Conservation (phyloP, 2,113 vertebrate genomes). For the Cisticola juncidis region DNA sequence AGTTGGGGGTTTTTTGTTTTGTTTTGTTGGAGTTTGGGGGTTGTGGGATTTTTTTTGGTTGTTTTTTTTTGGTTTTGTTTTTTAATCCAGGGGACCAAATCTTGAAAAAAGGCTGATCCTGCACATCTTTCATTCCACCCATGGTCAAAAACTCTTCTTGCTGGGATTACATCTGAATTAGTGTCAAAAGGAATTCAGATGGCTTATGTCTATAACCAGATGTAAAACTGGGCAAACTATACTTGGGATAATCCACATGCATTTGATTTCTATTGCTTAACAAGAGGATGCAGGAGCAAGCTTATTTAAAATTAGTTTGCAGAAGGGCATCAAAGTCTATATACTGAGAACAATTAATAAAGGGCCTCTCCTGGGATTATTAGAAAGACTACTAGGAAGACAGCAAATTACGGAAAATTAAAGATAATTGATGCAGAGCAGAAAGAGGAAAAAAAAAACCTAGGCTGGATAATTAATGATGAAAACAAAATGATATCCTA, state of each 20-base stretch:
- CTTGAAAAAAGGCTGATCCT: neutral
- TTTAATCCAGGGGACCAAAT: neutral
- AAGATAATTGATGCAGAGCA: neutral
- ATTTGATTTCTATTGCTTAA: neutral
- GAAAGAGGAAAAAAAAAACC: neutral
- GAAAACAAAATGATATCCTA: neutral
- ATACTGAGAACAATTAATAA: neutral
- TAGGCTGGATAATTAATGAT: neutral
- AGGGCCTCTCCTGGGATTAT: neutral
- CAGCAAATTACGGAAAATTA: neutral
- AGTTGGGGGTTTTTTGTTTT: accelerated
- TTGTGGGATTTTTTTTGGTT: neutral
- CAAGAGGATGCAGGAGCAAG: neutral
- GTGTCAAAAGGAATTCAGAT: neutral
- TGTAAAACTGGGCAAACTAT: neutral
- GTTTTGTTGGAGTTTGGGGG: too few species aligned
- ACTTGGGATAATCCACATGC: neutral
- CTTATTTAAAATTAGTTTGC: neutral
- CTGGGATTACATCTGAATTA: neutral
- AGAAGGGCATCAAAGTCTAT: neutral
- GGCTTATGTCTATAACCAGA: neutral
- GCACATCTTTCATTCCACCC: neutral
- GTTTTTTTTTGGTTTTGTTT: neutral
- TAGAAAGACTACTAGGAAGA: neutral
- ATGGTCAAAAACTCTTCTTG: neutral